Evolutionary conservation across 2,888 invertebrate species (phyloP).

Genomic region (Stenchaetothrips biformis): DNA sequence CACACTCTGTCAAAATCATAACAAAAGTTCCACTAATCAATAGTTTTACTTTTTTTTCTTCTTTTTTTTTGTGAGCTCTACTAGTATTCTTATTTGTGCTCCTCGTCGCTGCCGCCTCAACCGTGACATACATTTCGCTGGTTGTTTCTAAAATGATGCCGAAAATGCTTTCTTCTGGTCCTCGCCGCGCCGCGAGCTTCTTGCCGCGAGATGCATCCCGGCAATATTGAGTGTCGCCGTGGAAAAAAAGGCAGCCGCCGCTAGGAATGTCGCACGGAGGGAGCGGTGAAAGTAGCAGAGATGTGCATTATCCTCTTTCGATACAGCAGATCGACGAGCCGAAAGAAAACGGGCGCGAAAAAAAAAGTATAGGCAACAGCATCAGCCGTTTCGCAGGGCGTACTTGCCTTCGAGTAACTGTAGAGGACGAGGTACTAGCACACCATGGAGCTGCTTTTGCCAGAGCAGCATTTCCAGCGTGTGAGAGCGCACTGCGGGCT

Average conservation of each 20-base stretch:
- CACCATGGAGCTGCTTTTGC: no score
- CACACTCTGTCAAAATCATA: background rate
- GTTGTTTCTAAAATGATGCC: background rate
- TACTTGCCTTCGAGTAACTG: no score
- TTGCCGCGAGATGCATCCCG: background rate
- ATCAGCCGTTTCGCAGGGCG: no score
- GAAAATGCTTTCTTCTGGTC: background rate
- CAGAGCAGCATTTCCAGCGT: no score
- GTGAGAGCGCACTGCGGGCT: no score
- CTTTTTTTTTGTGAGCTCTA: background rate
- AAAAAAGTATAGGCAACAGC: background rate
- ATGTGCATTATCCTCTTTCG: conserved; percentile 25
- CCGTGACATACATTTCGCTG: no score
- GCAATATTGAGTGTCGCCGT: background rate
- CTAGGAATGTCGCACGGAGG: background rate
- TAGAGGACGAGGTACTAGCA: no score
- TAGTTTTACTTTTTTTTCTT: no score
- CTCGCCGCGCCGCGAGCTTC: background rate
- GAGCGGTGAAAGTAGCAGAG: background rate
- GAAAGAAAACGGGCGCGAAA: background rate
- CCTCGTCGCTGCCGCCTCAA: no score
- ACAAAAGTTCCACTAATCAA: no score
- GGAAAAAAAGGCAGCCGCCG: background rate
- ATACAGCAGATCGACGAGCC: background rate
- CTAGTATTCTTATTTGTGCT: no score